Evolutionary conservation across 2,888 invertebrate species (phyloP), one percentile per base, ranked within the genome.

Genomic region (Amphipyra berbera): DNA sequence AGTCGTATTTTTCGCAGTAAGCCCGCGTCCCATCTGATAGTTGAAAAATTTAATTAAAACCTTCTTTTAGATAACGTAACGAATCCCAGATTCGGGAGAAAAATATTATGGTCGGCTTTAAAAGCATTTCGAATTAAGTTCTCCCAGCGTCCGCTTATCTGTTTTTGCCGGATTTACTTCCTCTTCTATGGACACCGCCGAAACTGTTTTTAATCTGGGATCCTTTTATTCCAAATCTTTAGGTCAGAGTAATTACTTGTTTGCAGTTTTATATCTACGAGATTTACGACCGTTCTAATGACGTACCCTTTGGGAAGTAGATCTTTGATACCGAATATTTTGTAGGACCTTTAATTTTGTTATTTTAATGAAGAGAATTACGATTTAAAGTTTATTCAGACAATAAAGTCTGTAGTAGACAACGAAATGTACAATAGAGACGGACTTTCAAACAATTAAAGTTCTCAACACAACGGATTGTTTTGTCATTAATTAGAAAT

Each of bases 1-100:
- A 67, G 65, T 79, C 79, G 78, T 85, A 79, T 86, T 84, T 83
- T 82, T 76, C 63, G 68, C 50, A 73, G 79, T 78, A 75, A 76
- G 70, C 71, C 73, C 58, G 73, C 73, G 77, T 79, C 71, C 78
- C 82, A 86, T 88, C 87, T 84, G 88, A 90, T 90, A 89, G 85
- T 85, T 84, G 79, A 82, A 84, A 82, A 80, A 80, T 84, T 89
- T 88, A 90, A 90, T 90, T 88, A 88, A 88, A 88, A 81, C 74
- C 77, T 76, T 76, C 77, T 84, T 80, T 63, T 69, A 85, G 90
- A 90, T 90, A 89, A 85, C 82, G 71, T 64, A 61, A 70, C 48
- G 68, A 70, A 73, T 71, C 78, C 73, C 69, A 69, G 76, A 76
- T 78, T 79, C 64, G 70, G 78, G 72, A 56, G 69, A 76, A 84